phyloP scores from a whole-genome alignment of 2,113 vertebrate species.

The Chaetura pelagica region DNA sequence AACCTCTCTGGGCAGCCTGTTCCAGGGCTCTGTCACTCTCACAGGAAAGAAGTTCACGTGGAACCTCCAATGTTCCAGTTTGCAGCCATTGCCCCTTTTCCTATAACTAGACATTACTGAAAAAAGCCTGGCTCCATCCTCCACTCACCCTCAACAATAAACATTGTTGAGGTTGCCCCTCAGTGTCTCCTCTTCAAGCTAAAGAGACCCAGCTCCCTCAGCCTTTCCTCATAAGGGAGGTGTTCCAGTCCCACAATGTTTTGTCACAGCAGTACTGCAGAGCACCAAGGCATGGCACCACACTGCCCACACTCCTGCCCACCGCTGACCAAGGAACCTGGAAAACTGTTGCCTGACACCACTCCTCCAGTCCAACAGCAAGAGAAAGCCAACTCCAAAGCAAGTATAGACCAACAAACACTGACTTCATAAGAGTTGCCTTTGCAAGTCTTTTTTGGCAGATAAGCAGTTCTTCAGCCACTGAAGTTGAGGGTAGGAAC shows the following conservation, averaged over 20 bases:
- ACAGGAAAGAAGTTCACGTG: no score
- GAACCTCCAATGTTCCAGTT: no score
- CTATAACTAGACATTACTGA: no score
- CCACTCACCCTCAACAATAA: no score
- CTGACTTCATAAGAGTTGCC: neutral
- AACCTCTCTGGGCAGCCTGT: no score
- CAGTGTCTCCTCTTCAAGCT: no score
- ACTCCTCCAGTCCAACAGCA: neutral
- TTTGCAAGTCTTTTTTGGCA: rapidly evolving
- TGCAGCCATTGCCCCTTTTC: no score
- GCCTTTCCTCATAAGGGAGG: no score
- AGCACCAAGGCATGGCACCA: neutral
- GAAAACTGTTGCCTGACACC: rapidly evolving
- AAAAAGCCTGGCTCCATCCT: no score
- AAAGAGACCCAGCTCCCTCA: no score
- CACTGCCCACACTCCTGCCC: neutral
- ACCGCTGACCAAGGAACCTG: neutral
- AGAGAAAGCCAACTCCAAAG: neutral
- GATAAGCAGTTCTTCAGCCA: neutral
- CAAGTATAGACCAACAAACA: neutral
- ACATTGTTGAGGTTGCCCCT: no score
- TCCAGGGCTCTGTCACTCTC: no score
- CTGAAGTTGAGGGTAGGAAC: neutral
- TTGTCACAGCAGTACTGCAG: neutral
- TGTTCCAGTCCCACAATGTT: neutral